Evolutionary conservation across 2,113 vertebrate species (phyloP).

Genomic region (Ictalurus furcatus): DNA sequence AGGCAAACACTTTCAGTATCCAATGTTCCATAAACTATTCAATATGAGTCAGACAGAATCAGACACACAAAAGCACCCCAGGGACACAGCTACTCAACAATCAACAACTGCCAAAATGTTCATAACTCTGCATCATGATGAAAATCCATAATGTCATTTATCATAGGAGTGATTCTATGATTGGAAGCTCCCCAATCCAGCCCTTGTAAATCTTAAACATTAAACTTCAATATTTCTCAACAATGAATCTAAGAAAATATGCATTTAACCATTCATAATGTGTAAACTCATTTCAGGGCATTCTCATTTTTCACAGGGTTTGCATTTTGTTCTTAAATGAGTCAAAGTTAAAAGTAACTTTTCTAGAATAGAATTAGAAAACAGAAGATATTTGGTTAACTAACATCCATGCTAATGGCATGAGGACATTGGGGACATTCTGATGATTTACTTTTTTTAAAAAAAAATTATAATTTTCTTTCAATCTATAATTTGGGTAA

Average conservation of each 20-base stretch:
- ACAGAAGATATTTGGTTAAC: not conserved
- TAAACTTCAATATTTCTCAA: not conserved
- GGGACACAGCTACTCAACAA: not conserved
- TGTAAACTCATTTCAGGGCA: not conserved
- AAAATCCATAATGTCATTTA: not conserved
- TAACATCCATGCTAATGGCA: not conserved
- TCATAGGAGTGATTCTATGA: not conserved
- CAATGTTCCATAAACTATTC: constrained; percentile 37
- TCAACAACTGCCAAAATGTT: not conserved
- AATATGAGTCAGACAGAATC: constrained; percentile 17
- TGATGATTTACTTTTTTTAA: not conserved
- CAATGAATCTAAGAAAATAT: not conserved
- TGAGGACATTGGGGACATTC: not conserved
- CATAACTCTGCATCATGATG: not conserved
- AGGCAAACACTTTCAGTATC: constrained; percentile 39
- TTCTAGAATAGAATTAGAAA: not conserved
- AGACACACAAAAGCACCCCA: not conserved
- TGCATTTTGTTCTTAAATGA: not conserved
- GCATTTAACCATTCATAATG: not conserved
- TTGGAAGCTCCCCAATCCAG: not conserved
- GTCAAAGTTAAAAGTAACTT: not conserved
- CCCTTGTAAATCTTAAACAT: not conserved
- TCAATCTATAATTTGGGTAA: not conserved
- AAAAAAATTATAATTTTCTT: not conserved
- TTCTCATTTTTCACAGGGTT: not conserved